A percentile compares a stretch with the other conserved stretches of the same genome.
Evolutionary conservation across 2,888 invertebrate species (phyloP).

Genomic region (Tetragonula carbonaria): DNA sequence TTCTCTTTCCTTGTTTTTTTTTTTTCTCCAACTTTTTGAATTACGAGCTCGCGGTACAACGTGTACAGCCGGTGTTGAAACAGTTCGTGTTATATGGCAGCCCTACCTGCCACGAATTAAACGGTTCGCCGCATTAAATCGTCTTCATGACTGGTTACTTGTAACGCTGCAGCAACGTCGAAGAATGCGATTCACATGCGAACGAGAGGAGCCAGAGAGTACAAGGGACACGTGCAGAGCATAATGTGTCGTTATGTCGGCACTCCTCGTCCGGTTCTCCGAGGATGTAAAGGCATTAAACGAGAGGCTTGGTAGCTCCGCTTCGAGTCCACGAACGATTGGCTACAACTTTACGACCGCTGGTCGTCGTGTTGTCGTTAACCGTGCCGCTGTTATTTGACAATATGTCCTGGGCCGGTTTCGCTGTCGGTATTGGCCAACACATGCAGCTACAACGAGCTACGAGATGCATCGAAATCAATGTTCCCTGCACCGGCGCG

Average conservation of each 20-base stretch:
- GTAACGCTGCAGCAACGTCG: constrained; percentile 34
- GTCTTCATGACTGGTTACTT: constrained; percentile 37
- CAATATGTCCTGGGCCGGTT: constrained; percentile 23
- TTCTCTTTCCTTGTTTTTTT: too few relatives aligned
- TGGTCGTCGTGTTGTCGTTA: constrained; percentile 50
- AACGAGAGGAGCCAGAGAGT: constrained; percentile 44
- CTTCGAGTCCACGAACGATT: constrained; percentile 56
- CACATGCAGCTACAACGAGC: constrained; percentile 10
- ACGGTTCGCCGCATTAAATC: constrained; percentile 42
- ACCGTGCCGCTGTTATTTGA: constrained; percentile 57
- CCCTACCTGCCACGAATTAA: constrained; percentile 49
- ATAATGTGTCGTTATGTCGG: constrained; percentile 69
- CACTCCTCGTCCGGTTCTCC: constrained; percentile 70
- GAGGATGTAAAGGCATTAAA: constrained; percentile 66
- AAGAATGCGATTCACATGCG: constrained; percentile 64
- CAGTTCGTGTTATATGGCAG: constrained; percentile 21
- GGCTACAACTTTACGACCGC: constrained; percentile 64
- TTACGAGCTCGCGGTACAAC: not conserved
- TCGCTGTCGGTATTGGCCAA: constrained; percentile 2
- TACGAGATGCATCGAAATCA: constrained; percentile 11
- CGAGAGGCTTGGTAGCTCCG: constrained; percentile 54
- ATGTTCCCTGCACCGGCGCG: not conserved
- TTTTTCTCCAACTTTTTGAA: not conserved
- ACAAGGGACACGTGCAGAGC: constrained; percentile 67
- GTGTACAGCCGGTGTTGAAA: not conserved